These are phyloP conservation scores for Cheilosia pagana DNA, from an alignment of 2,888 invertebrate genomes.

Conservation along the genomic window DNA sequence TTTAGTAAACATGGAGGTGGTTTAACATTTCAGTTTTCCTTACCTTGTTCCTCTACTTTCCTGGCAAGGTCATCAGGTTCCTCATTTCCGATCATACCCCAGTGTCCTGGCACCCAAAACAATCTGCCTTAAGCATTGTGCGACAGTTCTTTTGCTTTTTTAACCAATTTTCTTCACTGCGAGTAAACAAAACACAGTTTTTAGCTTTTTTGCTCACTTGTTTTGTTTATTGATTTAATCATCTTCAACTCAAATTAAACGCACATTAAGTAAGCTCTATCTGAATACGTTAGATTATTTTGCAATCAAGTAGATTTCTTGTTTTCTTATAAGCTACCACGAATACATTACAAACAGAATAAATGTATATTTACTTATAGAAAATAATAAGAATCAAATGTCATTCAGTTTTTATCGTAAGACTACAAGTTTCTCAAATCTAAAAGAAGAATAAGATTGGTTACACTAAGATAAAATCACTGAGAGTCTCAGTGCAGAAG, in stretches of 20 bases:
- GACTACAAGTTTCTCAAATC: slow-evolving; percentile 17
- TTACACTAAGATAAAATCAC: slow-evolving; percentile 15
- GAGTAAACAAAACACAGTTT: not conserved
- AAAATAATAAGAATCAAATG: slow-evolving; percentile 3
- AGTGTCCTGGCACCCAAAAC: no score
- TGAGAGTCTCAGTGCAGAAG: not conserved
- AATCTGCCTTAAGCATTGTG: no score
- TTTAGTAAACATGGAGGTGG: no score
- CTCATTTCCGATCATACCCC: no score
- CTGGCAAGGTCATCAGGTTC: no score
- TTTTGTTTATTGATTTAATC: slow-evolving; percentile 27
- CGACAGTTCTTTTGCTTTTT: no score
- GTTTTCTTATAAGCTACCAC: slow-evolving; percentile 38
- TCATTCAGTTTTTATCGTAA: slow-evolving; percentile 22
- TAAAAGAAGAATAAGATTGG: not conserved
- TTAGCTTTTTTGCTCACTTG: not conserved
- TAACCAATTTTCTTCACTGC: no score
- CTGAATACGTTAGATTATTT: slow-evolving; percentile 13
- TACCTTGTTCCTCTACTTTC: no score
- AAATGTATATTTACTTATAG: slow-evolving; percentile 21
- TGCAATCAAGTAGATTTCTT: not conserved
- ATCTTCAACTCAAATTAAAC: slow-evolving; percentile 39
- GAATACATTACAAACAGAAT: slow-evolving; percentile 49
- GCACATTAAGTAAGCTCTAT: slow-evolving; percentile 1
- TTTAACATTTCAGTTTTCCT: no score